Evolutionary conservation across 2,113 vertebrate genomes (phyloP), one percentile per base, ranked within the genome.

Genomic region (Plectropomus leopardus): DNA sequence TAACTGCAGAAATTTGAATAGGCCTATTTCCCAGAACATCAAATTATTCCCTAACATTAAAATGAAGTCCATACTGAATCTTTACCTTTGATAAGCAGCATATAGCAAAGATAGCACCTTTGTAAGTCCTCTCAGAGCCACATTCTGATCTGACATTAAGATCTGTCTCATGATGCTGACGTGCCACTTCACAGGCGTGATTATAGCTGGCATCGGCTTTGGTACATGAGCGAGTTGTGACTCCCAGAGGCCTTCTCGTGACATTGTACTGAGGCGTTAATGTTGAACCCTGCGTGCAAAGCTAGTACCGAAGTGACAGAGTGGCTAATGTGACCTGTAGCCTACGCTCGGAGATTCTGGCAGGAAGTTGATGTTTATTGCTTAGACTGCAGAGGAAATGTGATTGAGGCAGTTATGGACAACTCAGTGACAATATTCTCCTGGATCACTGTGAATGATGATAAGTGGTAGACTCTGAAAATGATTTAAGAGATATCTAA

Each of bases 221-320:
- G 51, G 23, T 54, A 26, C 19, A 23, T 40, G 1, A 32, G 73
- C 30, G n/a, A 65, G 24, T 28, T 54, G 44, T 80, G 63, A 83
- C 48, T 65, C 73, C 71, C 60, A 15, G 54, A 71, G 54, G 77
- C 63, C 55, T 69, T 30, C 68, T 63, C 50, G 63, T 60, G 69
- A 55, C 69, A 76, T 83, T 59, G 26, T 72, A 65, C 66, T 3
- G 44, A 76, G 55, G 58, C 28, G 51, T 7, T 86, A 73, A 77
- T 63, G 42, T 79, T 83, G 32, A 80, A 60, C 16, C 72, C 80
- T 70, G 17, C 7, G 17, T 82, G 86, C 30, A 74, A n/a, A 88
- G 66, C 77, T 67, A 32, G 76, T 34, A 80, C 65, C 61, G 48
- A 68, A 3, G 63, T 69, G 86, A 85, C 40, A 72, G 59, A 80